Evolutionary conservation across 2,888 invertebrate genomes (phyloP).

Genomic region (Thera obeliscata): DNA sequence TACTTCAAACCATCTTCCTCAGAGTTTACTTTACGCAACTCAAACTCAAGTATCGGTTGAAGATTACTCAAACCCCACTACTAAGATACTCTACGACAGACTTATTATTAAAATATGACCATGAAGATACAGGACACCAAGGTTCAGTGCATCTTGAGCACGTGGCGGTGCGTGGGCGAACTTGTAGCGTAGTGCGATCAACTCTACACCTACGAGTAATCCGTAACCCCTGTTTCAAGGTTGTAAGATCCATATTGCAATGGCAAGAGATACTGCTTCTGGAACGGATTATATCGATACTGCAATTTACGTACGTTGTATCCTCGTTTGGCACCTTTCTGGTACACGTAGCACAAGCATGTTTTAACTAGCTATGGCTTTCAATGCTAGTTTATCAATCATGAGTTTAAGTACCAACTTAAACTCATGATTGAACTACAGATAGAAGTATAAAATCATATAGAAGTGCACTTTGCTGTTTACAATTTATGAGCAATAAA

Average conservation of each 20-base stretch:
- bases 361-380: not conserved
- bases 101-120: slow-evolving; percentile 45
- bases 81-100: slow-evolving; percentile 28
- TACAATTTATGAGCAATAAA: slow-evolving; percentile 3
- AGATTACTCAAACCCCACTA: slow-evolving; percentile 31
- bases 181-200: slow-evolving; percentile 53
- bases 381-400: not conserved
- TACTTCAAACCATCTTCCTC: slow-evolving; percentile 11
- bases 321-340: slow-evolving; percentile 42
- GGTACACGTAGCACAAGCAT: slow-evolving; percentile 24
- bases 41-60: slow-evolving; percentile 30
- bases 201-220: slow-evolving; percentile 21
- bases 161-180: slow-evolving; percentile 72
- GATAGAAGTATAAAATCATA: not conserved
- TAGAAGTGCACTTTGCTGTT: not conserved
- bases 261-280: slow-evolving; percentile 3
- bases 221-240: slow-evolving; percentile 18
- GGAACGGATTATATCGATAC: slow-evolving; percentile 36
- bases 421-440: not conserved
- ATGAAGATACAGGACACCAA: slow-evolving; percentile 41
- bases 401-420: not conserved
- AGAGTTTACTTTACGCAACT: slow-evolving; percentile 23
- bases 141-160: slow-evolving; percentile 57
- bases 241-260: slow-evolving; percentile 21
- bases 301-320: slow-evolving; percentile 41